Percentiles rank a stretch among this genome's conserved stretches.
Evolutionary conservation across 1,140 invertebrate species (phyloP).

Genomic region (Drosophila nebulosa): DNA sequence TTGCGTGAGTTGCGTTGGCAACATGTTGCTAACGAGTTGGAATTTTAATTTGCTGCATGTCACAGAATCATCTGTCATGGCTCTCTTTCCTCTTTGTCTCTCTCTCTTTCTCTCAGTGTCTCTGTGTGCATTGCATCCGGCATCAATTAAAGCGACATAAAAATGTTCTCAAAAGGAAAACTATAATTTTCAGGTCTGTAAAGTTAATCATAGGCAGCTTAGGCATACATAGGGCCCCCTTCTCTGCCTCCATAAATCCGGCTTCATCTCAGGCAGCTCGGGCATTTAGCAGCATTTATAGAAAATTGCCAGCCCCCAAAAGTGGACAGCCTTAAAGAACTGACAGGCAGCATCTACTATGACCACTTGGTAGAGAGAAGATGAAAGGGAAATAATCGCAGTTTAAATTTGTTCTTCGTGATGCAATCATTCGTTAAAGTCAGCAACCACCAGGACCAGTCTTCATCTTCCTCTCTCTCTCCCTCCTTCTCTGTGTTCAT

Average conservation of each 20-base stretch:
- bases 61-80: constrained; percentile 45
- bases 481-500: background rate
- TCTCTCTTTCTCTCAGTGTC: background rate
- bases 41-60: constrained; percentile 29
- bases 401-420: constrained; percentile 79
- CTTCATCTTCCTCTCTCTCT: background rate
- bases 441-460: constrained; percentile 1
- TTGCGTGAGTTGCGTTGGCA: constrained; percentile 10
- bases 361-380: background rate
- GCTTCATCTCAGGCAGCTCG: constrained; percentile 9
- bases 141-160: constrained; percentile 76
- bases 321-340: constrained; percentile 47
- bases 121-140: constrained; percentile 46
- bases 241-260: constrained; percentile 50
- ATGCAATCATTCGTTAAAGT: constrained; percentile 75
- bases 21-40: constrained; percentile 64
- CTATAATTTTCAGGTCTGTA: constrained; percentile 63
- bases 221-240: constrained; percentile 24
- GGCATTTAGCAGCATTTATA: constrained; percentile 74
- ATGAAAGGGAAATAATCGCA: constrained; percentile 51
- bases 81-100: background rate
- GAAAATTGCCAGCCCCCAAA: constrained; percentile 62
- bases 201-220: constrained; percentile 74
- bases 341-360: constrained; percentile 14
- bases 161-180: constrained; percentile 55